phyloP scores from a whole-genome alignment of 2,113 vertebrate species.

The Thermophis baileyi region DNA sequence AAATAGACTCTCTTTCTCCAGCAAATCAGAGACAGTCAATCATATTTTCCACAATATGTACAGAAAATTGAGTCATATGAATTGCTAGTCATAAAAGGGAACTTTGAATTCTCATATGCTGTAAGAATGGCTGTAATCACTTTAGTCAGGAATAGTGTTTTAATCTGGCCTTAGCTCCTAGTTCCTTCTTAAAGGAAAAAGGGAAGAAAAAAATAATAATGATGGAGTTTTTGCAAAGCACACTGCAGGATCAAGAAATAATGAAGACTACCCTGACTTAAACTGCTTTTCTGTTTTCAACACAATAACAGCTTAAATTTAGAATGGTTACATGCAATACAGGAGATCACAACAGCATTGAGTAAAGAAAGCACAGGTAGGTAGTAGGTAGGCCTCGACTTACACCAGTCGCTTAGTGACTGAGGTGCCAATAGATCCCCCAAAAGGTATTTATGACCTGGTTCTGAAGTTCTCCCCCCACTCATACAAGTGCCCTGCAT shows the following conservation, averaged over 20 bases:
- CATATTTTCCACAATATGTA: not conserved
- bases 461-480: no score
- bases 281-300: not conserved
- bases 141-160: not conserved
- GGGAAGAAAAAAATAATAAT: no score
- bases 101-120: not conserved
- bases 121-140: not conserved
- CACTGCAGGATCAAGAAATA: not conserved
- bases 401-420: no score
- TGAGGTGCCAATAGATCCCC: no score
- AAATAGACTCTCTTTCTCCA: not conserved
- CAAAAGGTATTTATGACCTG: no score
- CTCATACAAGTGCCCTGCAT: no score
- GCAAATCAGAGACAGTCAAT: no score
- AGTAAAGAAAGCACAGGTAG: no score
- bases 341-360: not conserved
- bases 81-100: not conserved
- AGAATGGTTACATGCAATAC: not conserved
- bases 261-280: not conserved
- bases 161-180: not conserved
- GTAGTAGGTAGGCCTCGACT: no score
- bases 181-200: not conserved
- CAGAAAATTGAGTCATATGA: not conserved
- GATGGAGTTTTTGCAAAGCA: not conserved
- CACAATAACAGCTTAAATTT: not conserved